phyloP scores from a whole-genome alignment of 2,888 invertebrate genomes.

The Acrocyrtus sp. region DNA sequence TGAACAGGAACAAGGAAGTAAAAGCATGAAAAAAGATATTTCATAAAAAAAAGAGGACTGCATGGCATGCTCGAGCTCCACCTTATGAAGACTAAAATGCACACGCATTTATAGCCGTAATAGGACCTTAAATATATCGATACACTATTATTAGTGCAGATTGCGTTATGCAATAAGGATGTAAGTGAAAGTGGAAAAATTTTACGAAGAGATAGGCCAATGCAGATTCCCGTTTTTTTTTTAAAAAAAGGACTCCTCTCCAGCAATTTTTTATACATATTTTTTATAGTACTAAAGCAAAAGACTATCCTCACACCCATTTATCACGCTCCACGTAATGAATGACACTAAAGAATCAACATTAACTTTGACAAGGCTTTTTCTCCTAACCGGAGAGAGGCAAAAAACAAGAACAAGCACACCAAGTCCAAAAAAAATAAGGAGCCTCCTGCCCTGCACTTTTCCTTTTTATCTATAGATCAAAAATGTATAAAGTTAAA shows the following conservation, averaged over 20 bases:
- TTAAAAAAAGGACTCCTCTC: no score
- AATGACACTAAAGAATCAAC: constrained; percentile 62
- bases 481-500: no score
- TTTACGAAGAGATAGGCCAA: no score
- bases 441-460: background rate
- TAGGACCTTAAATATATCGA: no score
- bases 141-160: no score
- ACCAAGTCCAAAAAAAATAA: constrained; percentile 15
- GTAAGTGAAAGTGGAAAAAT: no score
- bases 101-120: no score
- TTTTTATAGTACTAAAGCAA: constrained; percentile 38
- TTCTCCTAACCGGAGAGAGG: constrained; percentile 30
- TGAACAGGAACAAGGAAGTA: background rate
- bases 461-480: background rate
- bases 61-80: background rate
- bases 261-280: background rate
- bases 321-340: constrained; percentile 62
- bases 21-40: background rate
- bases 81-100: background rate
- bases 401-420: constrained; percentile 14
- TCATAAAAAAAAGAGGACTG: background rate
- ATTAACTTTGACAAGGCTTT: constrained; percentile 54
- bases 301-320: constrained; percentile 52
- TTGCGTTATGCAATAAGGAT: no score
- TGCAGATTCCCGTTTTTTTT: background rate